Percentiles rank a stretch among this genome's conserved stretches.
phyloP scores from a whole-genome alignment of 2,888 invertebrate genomes.

The Euplexia lucipara region DNA sequence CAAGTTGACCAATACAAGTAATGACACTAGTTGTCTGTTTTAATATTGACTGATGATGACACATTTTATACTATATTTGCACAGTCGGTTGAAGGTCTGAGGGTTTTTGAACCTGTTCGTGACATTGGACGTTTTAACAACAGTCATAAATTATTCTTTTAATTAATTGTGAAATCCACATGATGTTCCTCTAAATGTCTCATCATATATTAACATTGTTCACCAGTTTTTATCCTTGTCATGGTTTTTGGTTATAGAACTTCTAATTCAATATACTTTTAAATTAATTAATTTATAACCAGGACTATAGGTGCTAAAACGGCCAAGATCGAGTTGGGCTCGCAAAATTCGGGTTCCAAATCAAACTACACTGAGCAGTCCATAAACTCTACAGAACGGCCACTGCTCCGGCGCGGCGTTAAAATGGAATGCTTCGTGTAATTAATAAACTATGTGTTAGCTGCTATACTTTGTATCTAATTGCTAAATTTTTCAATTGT shows the following conservation, averaged over 20 bases:
- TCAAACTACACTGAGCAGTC: too few species aligned
- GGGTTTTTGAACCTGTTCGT: conserved; percentile 52
- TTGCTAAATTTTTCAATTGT: too few species aligned
- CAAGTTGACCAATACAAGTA: conserved; percentile 41
- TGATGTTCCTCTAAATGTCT: conserved; percentile 1
- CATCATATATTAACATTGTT: too few species aligned
- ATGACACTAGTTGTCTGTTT: conserved; percentile 50
- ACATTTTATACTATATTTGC: conserved; percentile 39
- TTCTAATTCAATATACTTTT: neutral
- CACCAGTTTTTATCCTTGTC: neutral
- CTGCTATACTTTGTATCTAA: too few species aligned
- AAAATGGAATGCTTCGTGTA: too few species aligned
- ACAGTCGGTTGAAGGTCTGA: conserved; percentile 55
- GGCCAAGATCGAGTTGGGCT: too few species aligned
- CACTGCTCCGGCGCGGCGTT: too few species aligned
- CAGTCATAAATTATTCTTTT: conserved; percentile 20
- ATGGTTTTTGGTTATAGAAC: conserved; percentile 6
- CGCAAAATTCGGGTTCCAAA: too few species aligned
- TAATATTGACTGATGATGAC: conserved; percentile 54
- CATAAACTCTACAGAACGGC: too few species aligned
- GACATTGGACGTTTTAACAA: conserved; percentile 18
- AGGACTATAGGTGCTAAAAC: neutral
- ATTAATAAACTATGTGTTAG: too few species aligned
- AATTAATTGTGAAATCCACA: conserved; percentile 18
- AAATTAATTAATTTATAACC: conserved; percentile 5